Percentiles rank a stretch among this genome's conserved stretches.
phyloP scores from a whole-genome alignment of 2,888 invertebrate genomes.

The Cremastinae sp. region DNA sequence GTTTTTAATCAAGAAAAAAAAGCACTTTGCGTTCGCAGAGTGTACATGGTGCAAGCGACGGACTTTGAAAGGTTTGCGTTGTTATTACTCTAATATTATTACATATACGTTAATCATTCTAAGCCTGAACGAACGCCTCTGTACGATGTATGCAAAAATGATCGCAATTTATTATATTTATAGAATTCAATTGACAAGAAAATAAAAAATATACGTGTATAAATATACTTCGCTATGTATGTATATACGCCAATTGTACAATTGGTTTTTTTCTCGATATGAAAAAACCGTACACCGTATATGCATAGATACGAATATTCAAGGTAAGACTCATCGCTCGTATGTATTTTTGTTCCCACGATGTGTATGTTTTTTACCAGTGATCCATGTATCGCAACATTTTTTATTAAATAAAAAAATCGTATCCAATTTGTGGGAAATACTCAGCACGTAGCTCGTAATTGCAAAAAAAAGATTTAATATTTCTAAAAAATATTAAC shows the following conservation, averaged over 20 bases:
- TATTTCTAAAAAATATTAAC: no score
- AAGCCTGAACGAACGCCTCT: constrained; percentile 43
- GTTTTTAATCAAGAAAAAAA: constrained; percentile 25
- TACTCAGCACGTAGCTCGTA: no score
- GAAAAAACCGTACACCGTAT: constrained; percentile 53
- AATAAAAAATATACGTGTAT: constrained; percentile 31
- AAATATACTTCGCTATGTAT: constrained; percentile 24
- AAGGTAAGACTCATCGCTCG: constrained; percentile 69
- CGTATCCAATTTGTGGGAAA: constrained; percentile 22
- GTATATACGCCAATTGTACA: constrained; percentile 26
- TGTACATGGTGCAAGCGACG: constrained; percentile 54
- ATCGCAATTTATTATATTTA: constrained; percentile 62
- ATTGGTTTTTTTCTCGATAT: neutral
- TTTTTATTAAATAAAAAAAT: constrained; percentile 73
- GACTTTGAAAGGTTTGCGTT: constrained; percentile 38
- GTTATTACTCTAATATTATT: constrained; percentile 34
- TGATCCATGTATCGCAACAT: constrained; percentile 72
- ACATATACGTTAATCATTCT: constrained; percentile 24
- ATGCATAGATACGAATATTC: constrained; percentile 59
- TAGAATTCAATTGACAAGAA: constrained; percentile 60
- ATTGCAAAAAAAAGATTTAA: no score
- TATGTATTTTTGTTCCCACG: constrained; percentile 75
- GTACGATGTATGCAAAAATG: constrained; percentile 56
- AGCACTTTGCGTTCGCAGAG: constrained; percentile 45
- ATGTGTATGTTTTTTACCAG: constrained; percentile 77